Percentiles rank a stretch among this genome's conserved stretches.
These are phyloP conservation scores for Passer domesticus DNA, from an alignment of 2,113 vertebrate species.

Conservation along the genomic window DNA sequence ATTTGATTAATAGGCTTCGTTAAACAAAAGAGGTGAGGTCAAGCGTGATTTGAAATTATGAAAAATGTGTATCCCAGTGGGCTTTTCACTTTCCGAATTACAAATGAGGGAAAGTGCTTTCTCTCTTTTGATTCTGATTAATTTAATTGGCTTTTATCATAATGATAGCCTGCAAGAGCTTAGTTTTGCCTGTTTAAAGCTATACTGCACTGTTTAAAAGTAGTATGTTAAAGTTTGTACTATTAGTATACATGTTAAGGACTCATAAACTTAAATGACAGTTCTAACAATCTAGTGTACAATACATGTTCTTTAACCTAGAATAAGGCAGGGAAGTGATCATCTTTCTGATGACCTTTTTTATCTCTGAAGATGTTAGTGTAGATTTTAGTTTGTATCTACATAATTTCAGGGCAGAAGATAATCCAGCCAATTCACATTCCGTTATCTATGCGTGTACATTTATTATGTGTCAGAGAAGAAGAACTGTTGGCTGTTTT, in stretches of 20 bases:
- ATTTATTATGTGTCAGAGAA: neutral
- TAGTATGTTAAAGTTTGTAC: neutral
- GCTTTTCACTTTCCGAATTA: constrained; percentile 36
- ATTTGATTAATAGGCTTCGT: constrained; percentile 77
- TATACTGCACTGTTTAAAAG: neutral
- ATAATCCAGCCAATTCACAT: neutral
- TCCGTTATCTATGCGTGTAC: neutral
- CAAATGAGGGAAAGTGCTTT: neutral
- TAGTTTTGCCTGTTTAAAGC: neutral
- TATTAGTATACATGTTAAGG: neutral
- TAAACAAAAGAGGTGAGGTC: constrained; percentile 76
- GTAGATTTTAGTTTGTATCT: neutral
- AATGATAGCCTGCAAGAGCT: neutral
- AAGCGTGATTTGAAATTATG: constrained; percentile 67
- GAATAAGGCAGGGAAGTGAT: neutral
- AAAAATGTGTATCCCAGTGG: constrained; percentile 44
- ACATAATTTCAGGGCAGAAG: neutral
- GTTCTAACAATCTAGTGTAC: neutral
- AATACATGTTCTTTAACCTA: neutral
- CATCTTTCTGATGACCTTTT: neutral
- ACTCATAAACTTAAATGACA: neutral
- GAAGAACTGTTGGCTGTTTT: neutral
- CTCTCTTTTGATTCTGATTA: constrained; percentile 20
- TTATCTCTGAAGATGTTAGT: neutral
- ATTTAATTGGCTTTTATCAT: neutral